These are phyloP conservation scores for Pteruthius melanotis DNA, from an alignment of 2,113 vertebrate species.

Conservation along the genomic window DNA sequence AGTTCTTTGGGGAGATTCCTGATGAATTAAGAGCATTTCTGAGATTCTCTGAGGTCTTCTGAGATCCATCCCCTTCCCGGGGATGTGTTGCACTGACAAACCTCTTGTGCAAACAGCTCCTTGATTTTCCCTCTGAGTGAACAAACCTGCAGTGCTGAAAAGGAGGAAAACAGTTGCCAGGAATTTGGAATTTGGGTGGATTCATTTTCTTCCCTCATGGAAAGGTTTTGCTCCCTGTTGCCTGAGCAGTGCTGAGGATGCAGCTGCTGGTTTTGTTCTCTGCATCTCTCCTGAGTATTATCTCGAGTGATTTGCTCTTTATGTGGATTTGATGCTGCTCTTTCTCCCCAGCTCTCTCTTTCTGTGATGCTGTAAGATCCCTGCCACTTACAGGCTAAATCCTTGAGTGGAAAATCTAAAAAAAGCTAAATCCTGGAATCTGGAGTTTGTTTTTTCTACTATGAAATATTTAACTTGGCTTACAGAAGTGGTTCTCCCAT, in stretches of 20 bases:
- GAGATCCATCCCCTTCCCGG: background rate
- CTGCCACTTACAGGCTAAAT: background rate
- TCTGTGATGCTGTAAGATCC: background rate
- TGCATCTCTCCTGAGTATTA: fast-evolving
- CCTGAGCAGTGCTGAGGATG: background rate
- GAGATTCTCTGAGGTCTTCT: background rate
- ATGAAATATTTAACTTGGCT: background rate
- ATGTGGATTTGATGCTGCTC: background rate
- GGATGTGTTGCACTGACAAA: background rate
- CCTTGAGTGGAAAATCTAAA: background rate
- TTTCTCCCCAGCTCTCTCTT: background rate
- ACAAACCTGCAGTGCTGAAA: background rate
- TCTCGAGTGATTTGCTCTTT: background rate
- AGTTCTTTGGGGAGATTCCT: background rate
- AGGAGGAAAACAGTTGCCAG: background rate
- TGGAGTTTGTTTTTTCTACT: background rate
- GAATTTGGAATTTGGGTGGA: background rate
- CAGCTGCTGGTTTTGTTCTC: background rate
- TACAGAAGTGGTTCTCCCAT: background rate
- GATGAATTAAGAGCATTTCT: background rate
- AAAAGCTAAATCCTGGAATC: background rate
- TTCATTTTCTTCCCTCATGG: background rate
- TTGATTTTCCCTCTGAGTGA: background rate
- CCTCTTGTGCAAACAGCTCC: background rate
- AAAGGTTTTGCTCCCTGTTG: background rate